Evolutionary conservation across 2,113 vertebrate species (phyloP).

Genomic region (Hystrix brachyura): DNA sequence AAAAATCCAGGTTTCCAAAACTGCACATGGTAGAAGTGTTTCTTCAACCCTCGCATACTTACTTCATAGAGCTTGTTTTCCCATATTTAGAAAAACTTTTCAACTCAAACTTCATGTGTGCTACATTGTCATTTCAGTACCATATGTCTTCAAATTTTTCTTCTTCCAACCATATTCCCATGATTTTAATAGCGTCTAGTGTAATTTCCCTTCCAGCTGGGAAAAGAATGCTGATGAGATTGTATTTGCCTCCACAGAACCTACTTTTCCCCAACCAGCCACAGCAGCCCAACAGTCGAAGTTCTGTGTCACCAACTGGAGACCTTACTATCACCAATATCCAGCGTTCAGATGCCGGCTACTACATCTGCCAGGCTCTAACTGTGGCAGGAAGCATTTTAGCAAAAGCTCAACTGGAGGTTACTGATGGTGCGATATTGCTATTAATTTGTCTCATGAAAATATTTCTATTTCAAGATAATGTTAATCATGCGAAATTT

Average conservation of each 20-base stretch:
- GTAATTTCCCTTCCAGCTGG: not conserved
- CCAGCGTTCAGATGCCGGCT: conserved; percentile 95
- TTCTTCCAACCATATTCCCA: not conserved
- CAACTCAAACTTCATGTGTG: not conserved
- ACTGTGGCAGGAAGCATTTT: conserved; percentile 99
- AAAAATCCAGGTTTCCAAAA: not conserved
- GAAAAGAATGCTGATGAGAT: conserved; percentile 71
- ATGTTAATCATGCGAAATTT: not conserved
- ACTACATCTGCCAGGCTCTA: conserved; percentile 99
- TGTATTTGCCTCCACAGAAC: conserved; percentile 91
- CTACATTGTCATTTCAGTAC: not conserved
- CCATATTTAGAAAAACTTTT: not conserved
- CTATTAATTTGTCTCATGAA: conserved; percentile 46
- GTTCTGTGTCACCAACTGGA: conserved; percentile 95
- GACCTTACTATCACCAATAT: conserved; percentile 97
- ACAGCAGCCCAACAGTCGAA: conserved; percentile 96
- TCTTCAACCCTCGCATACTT: not conserved
- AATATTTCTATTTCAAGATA: conserved; percentile 10
- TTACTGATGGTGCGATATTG: conserved; percentile 96
- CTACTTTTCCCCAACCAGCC: conserved; percentile 99
- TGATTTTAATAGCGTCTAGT: not conserved
- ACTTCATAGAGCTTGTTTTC: not conserved
- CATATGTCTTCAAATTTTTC: not conserved
- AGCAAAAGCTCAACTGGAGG: conserved; percentile 99
- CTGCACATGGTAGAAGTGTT: not conserved